A percentile compares a stretch with the other conserved stretches of the same genome.
These are phyloP conservation scores for Drepana arcuata DNA, from an alignment of 1,140 invertebrate genomes.

Conservation along the genomic window DNA sequence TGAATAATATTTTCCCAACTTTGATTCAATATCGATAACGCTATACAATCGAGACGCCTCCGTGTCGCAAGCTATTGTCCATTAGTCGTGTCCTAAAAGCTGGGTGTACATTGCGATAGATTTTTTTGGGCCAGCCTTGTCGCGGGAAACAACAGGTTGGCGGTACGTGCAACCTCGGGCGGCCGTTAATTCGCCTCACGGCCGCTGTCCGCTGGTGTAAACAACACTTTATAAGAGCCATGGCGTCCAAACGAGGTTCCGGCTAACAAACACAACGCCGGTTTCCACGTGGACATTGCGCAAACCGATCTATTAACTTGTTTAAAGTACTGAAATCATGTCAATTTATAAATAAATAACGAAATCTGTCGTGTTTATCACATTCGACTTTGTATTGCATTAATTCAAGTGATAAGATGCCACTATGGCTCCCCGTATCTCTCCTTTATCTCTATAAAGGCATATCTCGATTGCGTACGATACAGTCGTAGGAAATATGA, in stretches of 20 bases:
- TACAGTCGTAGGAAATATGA: slow-evolving; percentile 44
- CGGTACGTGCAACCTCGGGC: slow-evolving; percentile 56
- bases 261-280: too few relatives aligned
- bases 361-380: slow-evolving; percentile 37
- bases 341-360: slow-evolving; percentile 26
- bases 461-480: slow-evolving; percentile 55
- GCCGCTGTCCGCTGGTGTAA: slow-evolving; percentile 27
- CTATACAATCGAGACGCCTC: slow-evolving; percentile 3
- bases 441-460: too few relatives aligned
- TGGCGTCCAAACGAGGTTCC: too few relatives aligned
- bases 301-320: slow-evolving; percentile 2
- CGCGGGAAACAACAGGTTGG: slow-evolving; percentile 23
- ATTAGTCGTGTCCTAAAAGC: slow-evolving; percentile 60
- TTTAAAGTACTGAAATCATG: slow-evolving; percentile 15
- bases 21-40: neutral
- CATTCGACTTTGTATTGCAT: slow-evolving; percentile 24
- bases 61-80: slow-evolving; percentile 39
- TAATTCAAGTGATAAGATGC: slow-evolving; percentile 46
- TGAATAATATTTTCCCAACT: too few relatives aligned
- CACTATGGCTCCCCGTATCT: slow-evolving; percentile 25
- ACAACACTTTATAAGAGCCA: slow-evolving; percentile 21
- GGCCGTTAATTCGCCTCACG: slow-evolving; percentile 42
- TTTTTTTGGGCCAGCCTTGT: slow-evolving; percentile 40
- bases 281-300: neutral
- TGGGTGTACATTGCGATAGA: slow-evolving; percentile 27